Evolutionary conservation across 2,113 vertebrate genomes (phyloP).

Genomic region (Prinia subflava): DNA sequence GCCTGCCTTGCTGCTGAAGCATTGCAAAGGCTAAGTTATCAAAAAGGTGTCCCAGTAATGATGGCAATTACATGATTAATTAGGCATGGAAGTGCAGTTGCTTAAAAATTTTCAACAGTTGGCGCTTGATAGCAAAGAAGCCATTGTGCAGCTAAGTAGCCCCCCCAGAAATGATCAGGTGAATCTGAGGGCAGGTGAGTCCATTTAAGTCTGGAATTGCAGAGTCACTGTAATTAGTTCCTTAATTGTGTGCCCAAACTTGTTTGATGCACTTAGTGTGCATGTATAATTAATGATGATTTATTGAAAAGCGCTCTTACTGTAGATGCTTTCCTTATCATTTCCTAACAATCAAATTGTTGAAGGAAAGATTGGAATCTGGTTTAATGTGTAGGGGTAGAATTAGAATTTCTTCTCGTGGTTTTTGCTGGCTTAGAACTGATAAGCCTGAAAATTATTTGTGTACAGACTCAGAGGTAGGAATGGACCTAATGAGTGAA

Average conservation of each 20-base stretch:
- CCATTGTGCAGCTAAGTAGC: neutral
- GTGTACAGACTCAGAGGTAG: neutral
- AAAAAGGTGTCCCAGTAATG: slow-evolving; percentile 50
- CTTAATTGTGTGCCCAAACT: slow-evolving; percentile 54
- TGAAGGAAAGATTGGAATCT: slow-evolving; percentile 8
- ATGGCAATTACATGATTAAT: slow-evolving; percentile 66
- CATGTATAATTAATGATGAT: slow-evolving; percentile 61
- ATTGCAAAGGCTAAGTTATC: slow-evolving; percentile 34
- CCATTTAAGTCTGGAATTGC: slow-evolving; percentile 18
- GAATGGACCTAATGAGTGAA: neutral
- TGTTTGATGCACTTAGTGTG: neutral
- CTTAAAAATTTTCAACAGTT: slow-evolving; percentile 52
- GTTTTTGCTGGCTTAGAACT: neutral
- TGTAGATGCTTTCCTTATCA: slow-evolving; percentile 19
- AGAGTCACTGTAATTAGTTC: slow-evolving; percentile 56
- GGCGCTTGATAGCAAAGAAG: slow-evolving; percentile 8
- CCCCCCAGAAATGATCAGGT: neutral
- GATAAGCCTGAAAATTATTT: neutral
- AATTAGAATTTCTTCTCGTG: neutral
- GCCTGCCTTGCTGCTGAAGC: neutral
- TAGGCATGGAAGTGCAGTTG: slow-evolving; percentile 50
- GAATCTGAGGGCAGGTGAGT: neutral
- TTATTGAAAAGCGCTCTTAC: slow-evolving; percentile 40
- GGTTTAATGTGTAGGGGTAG: neutral
- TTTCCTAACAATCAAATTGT: slow-evolving; percentile 32